Evolutionary conservation across 2,888 invertebrate species (phyloP).

Genomic region (Brachypalpus laphriformis): DNA sequence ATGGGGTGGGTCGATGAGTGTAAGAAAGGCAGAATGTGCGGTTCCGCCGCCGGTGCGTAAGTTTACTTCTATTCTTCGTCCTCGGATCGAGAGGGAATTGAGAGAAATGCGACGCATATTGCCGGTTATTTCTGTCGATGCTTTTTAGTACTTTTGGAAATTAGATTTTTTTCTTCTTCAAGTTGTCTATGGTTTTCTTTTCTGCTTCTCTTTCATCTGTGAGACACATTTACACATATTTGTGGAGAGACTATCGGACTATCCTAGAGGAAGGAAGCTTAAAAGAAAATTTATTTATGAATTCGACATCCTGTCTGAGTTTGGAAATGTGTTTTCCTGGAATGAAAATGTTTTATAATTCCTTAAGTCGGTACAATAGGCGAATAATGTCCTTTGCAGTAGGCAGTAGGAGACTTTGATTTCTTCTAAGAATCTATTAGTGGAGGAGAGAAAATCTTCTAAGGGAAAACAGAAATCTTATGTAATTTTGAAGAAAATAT

Average conservation of each 20-base stretch:
- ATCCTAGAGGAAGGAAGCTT: constrained; percentile 11
- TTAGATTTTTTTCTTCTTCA: constrained; percentile 41
- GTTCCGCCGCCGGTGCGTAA: constrained; percentile 60
- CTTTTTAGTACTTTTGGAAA: constrained; percentile 62
- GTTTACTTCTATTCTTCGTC: constrained; percentile 45
- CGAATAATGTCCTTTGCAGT: constrained; percentile 12
- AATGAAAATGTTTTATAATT: constrained; percentile 4
- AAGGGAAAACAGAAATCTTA: neutral
- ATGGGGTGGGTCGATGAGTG: neutral
- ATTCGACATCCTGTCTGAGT: constrained; percentile 50
- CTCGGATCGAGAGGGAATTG: constrained; percentile 39
- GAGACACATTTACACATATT: constrained; percentile 47
- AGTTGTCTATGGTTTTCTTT: neutral
- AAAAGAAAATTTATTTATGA: constrained; percentile 60
- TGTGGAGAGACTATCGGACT: neutral
- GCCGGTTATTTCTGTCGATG: constrained; percentile 36
- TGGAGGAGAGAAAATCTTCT: neutral
- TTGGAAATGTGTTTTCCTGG: neutral
- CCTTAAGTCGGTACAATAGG: constrained; percentile 39
- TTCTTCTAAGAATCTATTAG: neutral
- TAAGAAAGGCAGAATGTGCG: neutral
- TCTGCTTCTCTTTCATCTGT: neutral
- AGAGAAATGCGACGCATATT: constrained; percentile 58
- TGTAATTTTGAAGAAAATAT: neutral
- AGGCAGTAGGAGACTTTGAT: constrained; percentile 1